Base-by-base conservation (phyloP, 2,113 vertebrate species). In the Gopherus flavomarginatus region DNA sequence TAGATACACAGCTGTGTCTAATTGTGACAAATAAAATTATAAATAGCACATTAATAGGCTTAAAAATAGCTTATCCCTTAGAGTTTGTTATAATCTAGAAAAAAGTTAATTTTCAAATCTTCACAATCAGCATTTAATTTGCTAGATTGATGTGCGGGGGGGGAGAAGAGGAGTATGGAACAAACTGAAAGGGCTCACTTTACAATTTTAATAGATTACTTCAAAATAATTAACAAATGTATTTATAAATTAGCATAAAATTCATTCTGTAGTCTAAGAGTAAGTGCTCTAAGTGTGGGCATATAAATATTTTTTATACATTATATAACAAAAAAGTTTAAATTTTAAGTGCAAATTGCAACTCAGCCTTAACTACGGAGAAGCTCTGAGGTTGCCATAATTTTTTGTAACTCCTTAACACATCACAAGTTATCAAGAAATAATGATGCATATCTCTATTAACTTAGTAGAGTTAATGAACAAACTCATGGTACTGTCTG, bases 361-460 rank as follows among this genome's bases (percentile, higher is more conserved):
- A 82, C 42, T 44, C 81, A 82, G 59, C 75, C 16, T 89, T 86
- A 56, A 78, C 38, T 90, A 52, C 6, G 56, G 26, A 7, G 26
- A 7, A 79, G 13, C 16, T 87, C 5, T 93, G 59, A 50, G 2
- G 26, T 87, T 44, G 9, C 31, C 5, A 38, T 26, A 59, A 12
- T 87, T 87, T 47, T 44, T 56, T 47, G 47, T 93, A 62, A 91
- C 84, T 95, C 95, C 96, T 88, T 62, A 95, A 90, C 38, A 92
- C 93, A 83, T 90, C 65, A 96, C 62, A 92, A 83, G 29, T 89
- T 81, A 79, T 10, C 0, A 8, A 89, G 81, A 93, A 97, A 95
- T 1, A 88, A 94, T 88, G 87, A 97, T 92, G 49, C 82, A 72
- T 90, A 83, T 93, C 62, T 94, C 87, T 92, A 91, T 57, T 95